Conservation (phyloP, 2,888 invertebrate genomes). For the Glaucopsyche alexis region DNA sequence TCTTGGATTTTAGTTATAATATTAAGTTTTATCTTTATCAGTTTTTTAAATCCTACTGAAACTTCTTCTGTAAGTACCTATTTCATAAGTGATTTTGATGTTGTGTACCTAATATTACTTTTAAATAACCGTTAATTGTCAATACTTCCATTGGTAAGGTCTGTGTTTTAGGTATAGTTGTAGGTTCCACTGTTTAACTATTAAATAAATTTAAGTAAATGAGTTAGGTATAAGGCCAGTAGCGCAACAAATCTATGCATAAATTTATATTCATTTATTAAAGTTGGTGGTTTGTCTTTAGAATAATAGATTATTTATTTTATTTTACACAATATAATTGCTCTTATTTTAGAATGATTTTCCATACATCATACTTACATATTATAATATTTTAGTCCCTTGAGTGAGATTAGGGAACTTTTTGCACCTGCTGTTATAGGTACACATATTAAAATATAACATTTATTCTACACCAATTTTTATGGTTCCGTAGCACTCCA, state of each 20-base stretch:
- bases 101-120: background rate
- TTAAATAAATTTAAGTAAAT: background rate
- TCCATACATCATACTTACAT: background rate
- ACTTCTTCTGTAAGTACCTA: background rate
- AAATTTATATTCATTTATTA: too few relatives aligned
- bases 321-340: background rate
- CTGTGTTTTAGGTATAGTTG: background rate
- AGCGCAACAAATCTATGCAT: background rate
- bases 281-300: too few relatives aligned
- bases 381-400: background rate
- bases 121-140: background rate
- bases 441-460: too few relatives aligned
- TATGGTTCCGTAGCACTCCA: too few relatives aligned
- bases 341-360: background rate
- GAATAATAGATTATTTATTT: background rate
- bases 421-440: background rate
- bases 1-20: background rate
- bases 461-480: conserved; percentile 5
- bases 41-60: too few relatives aligned
- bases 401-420: background rate
- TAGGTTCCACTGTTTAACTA: background rate
- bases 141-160: background rate
- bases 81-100: background rate
- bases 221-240: conserved; percentile 4
- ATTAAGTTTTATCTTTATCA: background rate